Base-by-base conservation (phyloP, 2,888 invertebrate genomes). In the Zhuqinia jingwanae region DNA sequence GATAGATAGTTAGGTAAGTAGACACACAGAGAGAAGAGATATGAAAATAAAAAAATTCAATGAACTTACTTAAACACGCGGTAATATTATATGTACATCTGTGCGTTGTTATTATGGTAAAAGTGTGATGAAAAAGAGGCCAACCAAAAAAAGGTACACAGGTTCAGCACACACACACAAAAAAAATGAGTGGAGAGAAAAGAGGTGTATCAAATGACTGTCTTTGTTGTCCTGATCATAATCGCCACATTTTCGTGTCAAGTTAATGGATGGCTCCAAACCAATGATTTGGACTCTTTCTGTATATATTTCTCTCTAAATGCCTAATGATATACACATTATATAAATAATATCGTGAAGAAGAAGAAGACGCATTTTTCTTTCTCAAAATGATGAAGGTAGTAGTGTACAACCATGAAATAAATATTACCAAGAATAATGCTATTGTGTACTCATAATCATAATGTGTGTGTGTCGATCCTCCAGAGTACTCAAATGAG, bases 221-320 rank as follows among this genome's bases (percentile, higher is more conserved):
- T 60, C 73, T 87, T 83, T 83, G 78, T 82, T 87, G 87, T 87
- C 75, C 63, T 45, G 87, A 87, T 87, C 78, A 78, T 78, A 83
- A 87, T 87, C 87, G 78, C 70, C 73, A 70, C 78, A 82, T 87
- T 87, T 87, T 87, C 87, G 87, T 87, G 87, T 87, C 87, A 87
- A 87, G 73, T 79, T 87, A 87, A 87, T 87, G 87, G 87, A 87
- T 87, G 82, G 83, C 87, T 87, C 78, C 83, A 79, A 68, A n/a
- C 65, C 80, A 83, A 65, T 82, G 73, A 76, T 50, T 70, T 58
- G 50, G 79, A 36, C n/a, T n/a, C n/a, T n/a, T n/a, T n/a, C n/a
- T n/a, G 20, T 85, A 75, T 47, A 3, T 36, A 3, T 36, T 8
- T 36, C 8, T 36, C 73, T 83, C 56, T 60, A 79, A 83, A 78